Percentiles rank a stretch among this genome's conserved stretches.
These are phyloP conservation scores for Siniperca scherzeri DNA, from an alignment of 2,797 vertebrate genomes.

Conservation along the genomic window DNA sequence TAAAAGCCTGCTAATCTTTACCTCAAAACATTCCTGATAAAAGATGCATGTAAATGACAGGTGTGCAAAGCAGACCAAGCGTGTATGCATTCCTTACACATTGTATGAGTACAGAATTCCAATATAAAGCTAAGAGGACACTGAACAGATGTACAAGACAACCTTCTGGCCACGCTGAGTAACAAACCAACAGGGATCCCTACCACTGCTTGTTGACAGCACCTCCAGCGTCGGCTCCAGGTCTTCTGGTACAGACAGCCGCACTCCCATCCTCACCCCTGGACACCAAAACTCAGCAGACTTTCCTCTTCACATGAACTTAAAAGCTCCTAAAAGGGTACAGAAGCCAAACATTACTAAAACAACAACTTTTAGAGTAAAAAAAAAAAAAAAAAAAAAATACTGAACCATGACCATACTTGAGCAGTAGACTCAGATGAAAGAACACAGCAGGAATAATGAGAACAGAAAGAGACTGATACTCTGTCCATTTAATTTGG, in stretches of 20 bases:
- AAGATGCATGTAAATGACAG: neutral
- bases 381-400: neutral
- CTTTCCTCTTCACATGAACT: slow-evolving; percentile 40
- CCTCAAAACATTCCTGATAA: neutral
- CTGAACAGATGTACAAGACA: neutral
- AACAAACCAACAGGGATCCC: neutral
- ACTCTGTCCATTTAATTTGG: slow-evolving; percentile 54
- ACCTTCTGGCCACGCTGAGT: rapidly evolving
- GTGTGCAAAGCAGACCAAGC: neutral
- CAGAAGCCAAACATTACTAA: slow-evolving; percentile 19
- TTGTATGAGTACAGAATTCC: neutral
- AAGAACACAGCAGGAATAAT: slow-evolving; percentile 24
- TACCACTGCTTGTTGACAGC: slow-evolving; percentile 50
- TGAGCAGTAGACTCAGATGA: slow-evolving; percentile 19
- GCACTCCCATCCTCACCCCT: slow-evolving; percentile 58
- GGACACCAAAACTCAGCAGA: slow-evolving; percentile 38
- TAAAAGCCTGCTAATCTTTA: too few relatives aligned
- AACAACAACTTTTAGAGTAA: neutral
- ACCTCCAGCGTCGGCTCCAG: slow-evolving; percentile 48
- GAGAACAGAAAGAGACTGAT: slow-evolving; percentile 53
- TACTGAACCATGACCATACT: neutral
- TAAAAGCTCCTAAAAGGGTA: slow-evolving; percentile 29
- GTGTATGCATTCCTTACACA: neutral
- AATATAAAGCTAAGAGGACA: neutral
- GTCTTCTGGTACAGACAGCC: slow-evolving; percentile 34